Base-by-base conservation (phyloP, 2,888 invertebrate species). In the Brenthis daphne region DNA sequence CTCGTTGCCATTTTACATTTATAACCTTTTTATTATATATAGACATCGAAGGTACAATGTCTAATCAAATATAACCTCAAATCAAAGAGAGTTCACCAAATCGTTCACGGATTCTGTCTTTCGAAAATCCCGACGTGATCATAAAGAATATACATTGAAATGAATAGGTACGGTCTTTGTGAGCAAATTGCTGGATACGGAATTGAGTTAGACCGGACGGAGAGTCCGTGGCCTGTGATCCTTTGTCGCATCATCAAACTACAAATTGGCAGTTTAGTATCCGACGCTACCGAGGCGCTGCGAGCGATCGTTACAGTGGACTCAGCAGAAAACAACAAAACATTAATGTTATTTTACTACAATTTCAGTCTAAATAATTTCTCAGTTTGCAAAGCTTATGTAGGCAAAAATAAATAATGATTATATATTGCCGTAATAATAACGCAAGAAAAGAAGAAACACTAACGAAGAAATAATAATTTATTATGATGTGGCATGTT, bases 191-290 rank as follows among this genome's bases (percentile, higher is more conserved):
- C 77, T 74, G 77, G 78, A 77, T 77, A 72, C 75, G 74, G 79
- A 82, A 85, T 87, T 80, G 84, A 85, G 84, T 86, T 84, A 79
- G 78, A 80, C 79, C 68, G 69, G 73, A 56, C 72, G 56, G 67
- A 77, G 78, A 77, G 75, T 75, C 76, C 79, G 73, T 74, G 72
- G 75, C 75, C 76, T 74, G 78, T 79, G 82, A 79, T 82, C 87
- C 87, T 89, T 88, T 89, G 88, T 87, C 83, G 82, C 80, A 77
- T 87, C 88, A 87, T 89, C 86, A 87, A 82, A 84, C 85, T 88
- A 83, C 85, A 88, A 90, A 90, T 90, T 90, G 89, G 83, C 84
- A 88, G 87, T 85, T 82, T 80, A 79, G 80, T 81, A 79, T 55
- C 67, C 63, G 77, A 77, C 76, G 77, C 73, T 71, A 76, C 75